Evolutionary conservation across 2,888 invertebrate genomes (phyloP), one percentile per base, ranked within the genome.

Genomic region (Acanthopleura granulata): DNA sequence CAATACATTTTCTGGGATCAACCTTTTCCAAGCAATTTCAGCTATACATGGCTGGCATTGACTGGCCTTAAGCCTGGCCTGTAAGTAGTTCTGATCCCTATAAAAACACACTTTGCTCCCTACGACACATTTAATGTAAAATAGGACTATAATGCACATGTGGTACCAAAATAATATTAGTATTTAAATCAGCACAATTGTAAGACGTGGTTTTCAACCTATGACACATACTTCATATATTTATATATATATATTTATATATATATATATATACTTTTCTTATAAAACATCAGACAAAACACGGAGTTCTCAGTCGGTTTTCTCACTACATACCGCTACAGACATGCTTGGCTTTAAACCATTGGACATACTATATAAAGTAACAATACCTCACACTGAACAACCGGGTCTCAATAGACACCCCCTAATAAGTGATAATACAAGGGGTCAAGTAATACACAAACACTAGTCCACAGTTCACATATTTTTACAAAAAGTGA

Each of bases 261-360:
- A 27, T 66, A 66, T 66, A 27, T 66, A 57, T 22, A 57, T 57
- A 22, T 57, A 57, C 57, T 57, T 57, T 66, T 66, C 25, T 27
- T 66, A 66, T 66, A 66, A 66, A 66, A 66, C 66, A 66, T 66
- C 29, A 66, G 66, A 66, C 66, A 66, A 66, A 66, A 66, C 66
- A 66, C 29, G 14, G 25, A 27, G 29, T 27, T 27, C 66, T 66
- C 22, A 66, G 29, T 66, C 57, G 57, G 22, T 57, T 57, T n/a
- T 66, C 66, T 66, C 66, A 22, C 66, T 66, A 66, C 27, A 15
- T 16, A 66, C 66, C 16, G 18, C 66, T 66, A 66, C 66, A 66
- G 29, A 66, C 66, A 27, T 66, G 22, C 22, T 12, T 22, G 66
- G 66, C 25, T 27, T 66, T 66, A 27, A 27, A 66, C 66, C 66